Evolutionary conservation across 2,888 invertebrate genomes (phyloP).

Genomic region (Plagiodera versicolora): DNA sequence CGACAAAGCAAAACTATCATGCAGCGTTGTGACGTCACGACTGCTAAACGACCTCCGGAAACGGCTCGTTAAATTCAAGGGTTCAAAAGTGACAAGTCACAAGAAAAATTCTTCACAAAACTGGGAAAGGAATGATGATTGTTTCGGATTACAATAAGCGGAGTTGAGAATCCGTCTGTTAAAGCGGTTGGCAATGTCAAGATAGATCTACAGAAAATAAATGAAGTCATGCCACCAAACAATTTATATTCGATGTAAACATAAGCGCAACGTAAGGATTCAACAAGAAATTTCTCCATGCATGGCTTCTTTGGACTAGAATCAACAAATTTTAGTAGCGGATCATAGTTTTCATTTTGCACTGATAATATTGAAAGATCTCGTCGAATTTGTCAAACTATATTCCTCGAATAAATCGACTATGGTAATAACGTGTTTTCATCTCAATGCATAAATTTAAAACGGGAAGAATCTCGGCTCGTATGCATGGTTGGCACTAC

Average conservation of each 20-base stretch:
- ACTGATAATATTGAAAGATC: no score
- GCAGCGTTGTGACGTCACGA: no score
- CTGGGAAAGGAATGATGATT: not conserved
- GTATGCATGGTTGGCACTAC: not conserved
- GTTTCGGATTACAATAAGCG: not conserved
- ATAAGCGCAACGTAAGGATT: slow-evolving; percentile 9
- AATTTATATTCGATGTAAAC: slow-evolving; percentile 17
- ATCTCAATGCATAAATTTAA: not conserved
- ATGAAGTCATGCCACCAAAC: slow-evolving; percentile 16
- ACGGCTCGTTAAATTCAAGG: no score
- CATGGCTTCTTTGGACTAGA: no score
- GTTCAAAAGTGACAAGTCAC: no score
- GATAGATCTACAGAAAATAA: slow-evolving; percentile 4
- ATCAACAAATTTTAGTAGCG: no score
- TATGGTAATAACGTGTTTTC: not conserved
- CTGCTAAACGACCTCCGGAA: no score
- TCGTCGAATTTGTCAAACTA: no score
- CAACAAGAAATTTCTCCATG: slow-evolving; percentile 7
- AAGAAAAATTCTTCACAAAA: no score
- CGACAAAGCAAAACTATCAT: no score
- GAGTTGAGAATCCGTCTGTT: not conserved
- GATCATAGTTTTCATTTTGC: no score
- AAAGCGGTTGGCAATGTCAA: slow-evolving; percentile 7
- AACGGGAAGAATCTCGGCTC: slow-evolving; percentile 1
- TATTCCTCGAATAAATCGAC: no score